phyloP scores from a whole-genome alignment of 2,113 vertebrate species.

The Periophthalmodon schlosseri region DNA sequence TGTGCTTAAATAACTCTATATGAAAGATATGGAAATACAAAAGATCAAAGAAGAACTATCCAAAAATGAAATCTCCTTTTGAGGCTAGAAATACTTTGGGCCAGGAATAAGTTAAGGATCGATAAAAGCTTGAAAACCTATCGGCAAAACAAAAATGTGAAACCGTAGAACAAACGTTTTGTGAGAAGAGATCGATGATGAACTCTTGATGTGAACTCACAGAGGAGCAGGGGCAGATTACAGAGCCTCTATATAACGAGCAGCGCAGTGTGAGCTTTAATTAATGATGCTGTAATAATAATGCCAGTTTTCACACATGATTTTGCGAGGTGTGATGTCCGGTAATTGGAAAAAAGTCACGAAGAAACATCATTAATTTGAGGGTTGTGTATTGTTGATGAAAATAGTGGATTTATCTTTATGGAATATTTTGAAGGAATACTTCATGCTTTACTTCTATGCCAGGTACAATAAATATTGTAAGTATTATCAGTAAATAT shows the following conservation, averaged over 20 bases:
- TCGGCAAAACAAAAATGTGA: slow-evolving; percentile 18
- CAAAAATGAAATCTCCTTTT: slow-evolving; percentile 6
- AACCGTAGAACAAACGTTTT: slow-evolving; percentile 16
- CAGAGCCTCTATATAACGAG: slow-evolving; percentile 45
- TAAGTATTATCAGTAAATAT: too few species aligned
- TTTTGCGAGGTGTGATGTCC: background rate
- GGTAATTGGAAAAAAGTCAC: slow-evolving; percentile 4
- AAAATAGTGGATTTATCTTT: background rate
- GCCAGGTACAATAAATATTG: background rate
- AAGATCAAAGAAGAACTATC: slow-evolving; percentile 3
- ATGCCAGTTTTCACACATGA: slow-evolving; percentile 31
- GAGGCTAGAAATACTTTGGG: slow-evolving; percentile 23
- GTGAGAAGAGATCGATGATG: slow-evolving; percentile 67
- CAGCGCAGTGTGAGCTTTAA: slow-evolving; percentile 40
- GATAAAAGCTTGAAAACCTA: slow-evolving; percentile 16
- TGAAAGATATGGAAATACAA: slow-evolving; percentile 33
- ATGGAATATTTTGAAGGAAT: background rate
- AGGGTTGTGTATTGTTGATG: background rate
- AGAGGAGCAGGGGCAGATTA: slow-evolving; percentile 59
- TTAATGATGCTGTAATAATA: slow-evolving; percentile 48
- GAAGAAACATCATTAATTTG: background rate
- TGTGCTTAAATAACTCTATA: slow-evolving; percentile 10
- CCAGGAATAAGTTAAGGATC: slow-evolving; percentile 15
- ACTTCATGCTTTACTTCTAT: background rate
- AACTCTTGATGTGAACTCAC: slow-evolving; percentile 56